Base-by-base conservation (phyloP, 2,113 vertebrate species). In the Heteronetta atricapilla region DNA sequence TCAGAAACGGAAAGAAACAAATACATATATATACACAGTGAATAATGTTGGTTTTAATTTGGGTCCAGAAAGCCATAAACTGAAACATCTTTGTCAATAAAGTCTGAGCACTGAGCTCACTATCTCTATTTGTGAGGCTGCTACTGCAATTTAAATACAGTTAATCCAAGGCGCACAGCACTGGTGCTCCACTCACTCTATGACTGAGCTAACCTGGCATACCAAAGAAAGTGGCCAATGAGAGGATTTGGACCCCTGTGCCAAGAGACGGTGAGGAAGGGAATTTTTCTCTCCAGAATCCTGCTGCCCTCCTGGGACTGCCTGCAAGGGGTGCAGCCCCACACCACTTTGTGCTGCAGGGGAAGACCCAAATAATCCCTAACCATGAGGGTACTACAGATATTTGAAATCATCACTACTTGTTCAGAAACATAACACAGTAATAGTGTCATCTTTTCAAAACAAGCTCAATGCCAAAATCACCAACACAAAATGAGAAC, bases 181-280 rank as follows among this genome's bases (percentile, higher is more conserved):
- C 17, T 25, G 38, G 7, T 23, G 17, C 3, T 78, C 4, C 26
- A 9, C 19, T 70, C 3, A 1, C 23, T 75, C 62, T 48, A 23
- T 79, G 7, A 38, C n/a, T 4, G 1, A 93, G 55, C 62, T 82
- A 89, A 86, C 19, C 46, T 34, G 33, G 16, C 36, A 16, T 7
- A 62, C 74, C 22, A 64, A 44, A 72, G 46, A 10, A 44, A 26
- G 33, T 0, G 0, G 25, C 21, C 0, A 2, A 33, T 0, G 2
- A 87, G n/a, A 74, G 13, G 28, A 6, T 17, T 34, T 50, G 38
- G 16, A 66, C 63, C 33, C 22, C 68, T 59, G 11, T 34, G 52
- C 9, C 48, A 38, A 68, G 14, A 81, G 9, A 4, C 2, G 8
- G 6, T 14, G n/a, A 90, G 34, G 82, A 93, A 78, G 14, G 4